These are phyloP conservation scores for Penelope pileata DNA, from an alignment of 2,113 vertebrate genomes.

Conservation along the genomic window DNA sequence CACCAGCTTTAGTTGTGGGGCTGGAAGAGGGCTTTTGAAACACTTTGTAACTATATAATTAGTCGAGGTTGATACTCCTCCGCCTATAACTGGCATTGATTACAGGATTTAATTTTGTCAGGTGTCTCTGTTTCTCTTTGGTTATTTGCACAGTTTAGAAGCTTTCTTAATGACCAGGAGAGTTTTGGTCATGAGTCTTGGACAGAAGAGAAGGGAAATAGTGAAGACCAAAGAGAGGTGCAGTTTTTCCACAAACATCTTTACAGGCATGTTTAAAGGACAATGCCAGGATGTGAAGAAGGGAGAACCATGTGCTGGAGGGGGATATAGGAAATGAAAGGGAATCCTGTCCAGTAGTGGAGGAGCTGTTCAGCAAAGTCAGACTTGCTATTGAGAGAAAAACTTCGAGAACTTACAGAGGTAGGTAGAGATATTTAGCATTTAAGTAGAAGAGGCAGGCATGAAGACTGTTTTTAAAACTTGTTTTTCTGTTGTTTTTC, in stretches of 20 bases:
- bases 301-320: neutral
- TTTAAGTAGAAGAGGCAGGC: neutral
- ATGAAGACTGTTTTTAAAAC: neutral
- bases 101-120: neutral
- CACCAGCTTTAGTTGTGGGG: neutral
- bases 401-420: neutral
- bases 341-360: neutral
- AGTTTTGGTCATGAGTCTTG: neutral
- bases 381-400: neutral
- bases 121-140: neutral
- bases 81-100: neutral
- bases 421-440: neutral
- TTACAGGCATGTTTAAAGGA: neutral
- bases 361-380: neutral
- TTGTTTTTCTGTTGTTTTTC: neutral
- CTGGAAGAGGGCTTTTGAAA: neutral
- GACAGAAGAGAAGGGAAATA: neutral
- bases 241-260: neutral
- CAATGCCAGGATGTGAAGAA: neutral
- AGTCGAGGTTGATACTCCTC: neutral
- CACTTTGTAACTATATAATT: neutral
- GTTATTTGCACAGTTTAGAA: neutral
- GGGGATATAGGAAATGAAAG: neutral
- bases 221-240: neutral
- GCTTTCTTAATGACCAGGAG: neutral